Evolutionary conservation across 1,140 invertebrate species (phyloP), one percentile per base, ranked within the genome.

Genomic region (Hypothenemus hampei): DNA sequence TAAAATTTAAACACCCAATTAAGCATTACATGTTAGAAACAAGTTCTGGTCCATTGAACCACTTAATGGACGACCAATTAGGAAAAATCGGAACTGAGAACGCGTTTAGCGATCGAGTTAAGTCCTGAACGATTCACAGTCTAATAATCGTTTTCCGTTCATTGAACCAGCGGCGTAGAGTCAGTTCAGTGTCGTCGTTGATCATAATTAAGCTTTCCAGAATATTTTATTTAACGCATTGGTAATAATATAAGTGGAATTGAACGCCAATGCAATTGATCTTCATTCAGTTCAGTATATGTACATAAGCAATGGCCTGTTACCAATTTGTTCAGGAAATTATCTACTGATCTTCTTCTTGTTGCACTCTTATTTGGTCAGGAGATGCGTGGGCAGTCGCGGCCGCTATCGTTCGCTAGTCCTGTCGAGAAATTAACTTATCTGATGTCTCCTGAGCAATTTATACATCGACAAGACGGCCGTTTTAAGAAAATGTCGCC

Each of bases 401-500:
- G 35, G 31, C 22, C 40, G 47, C 43, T 50, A 50, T 50, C 47
- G 40, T 44, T 29, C 55, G 46, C 46, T 57, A n/a, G 46, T 18
- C 48, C 55, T 43, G 55, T 57, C 55, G 22, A 57, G 48, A 57
- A 57, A 57, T 57, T 57, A 57, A 57, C 55, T 57, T 57, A 57
- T 57, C 55, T 57, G 55, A 57, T 57, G 48, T 50, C 48, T 57
- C 23, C 45, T 57, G 55, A 51, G 48, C 44, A 57, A 57, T 57
- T 57, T 57, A 57, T 57, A 41, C 55, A 23, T 57, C 44, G 55
- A 57, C 48, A 46, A 45, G 36, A n/a, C 53, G 53, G 37, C 53
- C 53, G 48, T 56, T 56, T 47, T 56, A 56, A 48, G 53, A 40
- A 48, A 56, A 56, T n/a, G n/a, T n/a, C n/a, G n/a, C n/a, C n/a